Evolutionary conservation across 2,113 vertebrate species (phyloP).

Genomic region (Oplegnathus fasciatus): DNA sequence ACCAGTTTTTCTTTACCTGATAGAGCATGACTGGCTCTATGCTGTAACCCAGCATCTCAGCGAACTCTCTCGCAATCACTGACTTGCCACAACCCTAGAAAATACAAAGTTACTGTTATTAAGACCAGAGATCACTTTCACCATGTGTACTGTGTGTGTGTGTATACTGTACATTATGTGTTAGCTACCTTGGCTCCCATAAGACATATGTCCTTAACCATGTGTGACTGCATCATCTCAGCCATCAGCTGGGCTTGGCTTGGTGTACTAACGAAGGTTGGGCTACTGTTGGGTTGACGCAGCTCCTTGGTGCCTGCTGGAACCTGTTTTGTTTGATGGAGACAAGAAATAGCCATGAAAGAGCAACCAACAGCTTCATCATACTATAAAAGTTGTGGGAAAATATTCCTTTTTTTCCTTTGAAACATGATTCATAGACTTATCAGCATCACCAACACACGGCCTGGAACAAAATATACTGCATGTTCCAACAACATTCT

Average conservation of each 20-base stretch:
- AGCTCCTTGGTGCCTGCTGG: slow-evolving; percentile 86
- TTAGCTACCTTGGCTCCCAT: slow-evolving; percentile 93
- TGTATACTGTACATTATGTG: background rate
- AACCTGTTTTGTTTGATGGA: slow-evolving; percentile 84
- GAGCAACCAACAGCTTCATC: background rate
- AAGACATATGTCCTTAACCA: slow-evolving; percentile 96
- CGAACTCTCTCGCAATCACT: slow-evolving; percentile 92
- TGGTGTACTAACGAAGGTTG: slow-evolving; percentile 89
- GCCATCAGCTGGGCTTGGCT: slow-evolving; percentile 91
- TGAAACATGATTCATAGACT: background rate
- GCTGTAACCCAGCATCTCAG: slow-evolving; percentile 91
- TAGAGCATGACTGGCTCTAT: slow-evolving; percentile 96
- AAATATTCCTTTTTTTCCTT: background rate
- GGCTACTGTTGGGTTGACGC: slow-evolving; percentile 75
- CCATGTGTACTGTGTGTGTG: background rate
- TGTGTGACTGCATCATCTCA: slow-evolving; percentile 96
- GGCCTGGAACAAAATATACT: background rate
- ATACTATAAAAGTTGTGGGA: background rate
- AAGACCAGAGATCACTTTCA: background rate
- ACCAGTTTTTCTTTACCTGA: slow-evolving; percentile 86
- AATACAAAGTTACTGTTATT: background rate
- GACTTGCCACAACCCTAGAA: slow-evolving; percentile 96
- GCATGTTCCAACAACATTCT: background rate
- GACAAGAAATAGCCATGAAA: background rate
- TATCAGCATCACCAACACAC: background rate